Conservation (phyloP, 1,140 invertebrate genomes). For the Limonius californicus region DNA sequence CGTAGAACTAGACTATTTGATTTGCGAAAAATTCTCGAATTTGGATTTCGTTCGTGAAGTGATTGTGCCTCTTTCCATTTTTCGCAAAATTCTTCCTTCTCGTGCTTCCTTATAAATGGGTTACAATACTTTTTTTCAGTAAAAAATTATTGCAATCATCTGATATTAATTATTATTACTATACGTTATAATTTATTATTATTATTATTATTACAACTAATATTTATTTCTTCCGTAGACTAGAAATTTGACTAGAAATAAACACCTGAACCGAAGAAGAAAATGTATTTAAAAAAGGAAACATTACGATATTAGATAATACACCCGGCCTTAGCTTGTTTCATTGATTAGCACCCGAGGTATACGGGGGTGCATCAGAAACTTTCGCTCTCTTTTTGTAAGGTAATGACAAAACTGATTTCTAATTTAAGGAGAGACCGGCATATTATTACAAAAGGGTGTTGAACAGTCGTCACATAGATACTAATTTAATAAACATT, state of each 20-base stretch:
- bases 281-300: background rate
- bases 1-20: background rate
- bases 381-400: too few relatives aligned
- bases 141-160: conserved; percentile 29
- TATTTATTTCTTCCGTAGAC: conserved; percentile 1
- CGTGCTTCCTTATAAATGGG: background rate
- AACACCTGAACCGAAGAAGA: too few relatives aligned
- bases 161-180: conserved; percentile 34
- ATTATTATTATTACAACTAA: background rate
- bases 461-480: background rate
- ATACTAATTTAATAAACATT: background rate
- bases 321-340: background rate
- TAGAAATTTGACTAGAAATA: background rate
- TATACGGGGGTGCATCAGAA: too few relatives aligned
- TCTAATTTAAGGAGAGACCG: background rate
- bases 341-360: too few relatives aligned
- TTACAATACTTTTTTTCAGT: conserved; percentile 12
- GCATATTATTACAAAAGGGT: background rate
- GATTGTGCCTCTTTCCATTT: conserved; percentile 38
- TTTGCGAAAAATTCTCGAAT: background rate
- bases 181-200: conserved; percentile 18
- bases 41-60: conserved; percentile 23
- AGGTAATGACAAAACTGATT: too few relatives aligned
- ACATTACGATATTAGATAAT: background rate
- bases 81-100: background rate